Evolutionary conservation across 2,888 invertebrate genomes (phyloP).

Genomic region (Lochmaea crataegi): DNA sequence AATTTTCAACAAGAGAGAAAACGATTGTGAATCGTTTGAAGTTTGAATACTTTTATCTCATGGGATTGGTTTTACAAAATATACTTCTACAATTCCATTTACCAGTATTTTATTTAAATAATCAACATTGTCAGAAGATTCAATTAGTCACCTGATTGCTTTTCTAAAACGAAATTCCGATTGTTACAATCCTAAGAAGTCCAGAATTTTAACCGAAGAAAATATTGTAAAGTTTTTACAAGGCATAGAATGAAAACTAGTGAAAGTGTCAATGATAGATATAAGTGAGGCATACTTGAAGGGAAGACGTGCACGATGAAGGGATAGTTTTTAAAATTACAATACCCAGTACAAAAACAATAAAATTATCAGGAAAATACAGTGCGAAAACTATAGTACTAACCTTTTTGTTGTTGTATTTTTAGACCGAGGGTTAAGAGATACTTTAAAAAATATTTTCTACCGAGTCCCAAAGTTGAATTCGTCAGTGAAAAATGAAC

Average conservation of each 20-base stretch:
- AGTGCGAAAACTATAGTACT: too few relatives aligned
- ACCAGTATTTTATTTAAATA: background rate
- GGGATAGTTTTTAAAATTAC: too few relatives aligned
- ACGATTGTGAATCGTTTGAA: conserved; percentile 16
- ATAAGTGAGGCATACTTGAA: background rate
- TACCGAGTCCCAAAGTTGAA: background rate
- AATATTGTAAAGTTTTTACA: too few relatives aligned
- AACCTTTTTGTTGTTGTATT: background rate
- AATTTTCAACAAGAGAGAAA: conserved; percentile 49
- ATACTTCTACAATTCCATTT: background rate
- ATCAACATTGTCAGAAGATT: too few relatives aligned
- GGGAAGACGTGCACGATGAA: background rate
- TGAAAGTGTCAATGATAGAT: background rate
- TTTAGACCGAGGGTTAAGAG: background rate
- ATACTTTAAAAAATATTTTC: background rate
- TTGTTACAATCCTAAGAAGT: too few relatives aligned
- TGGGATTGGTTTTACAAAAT: background rate
- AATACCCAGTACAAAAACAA: too few relatives aligned
- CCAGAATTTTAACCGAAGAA: too few relatives aligned
- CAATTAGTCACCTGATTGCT: too few relatives aligned
- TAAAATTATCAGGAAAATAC: background rate
- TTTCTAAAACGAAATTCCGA: too few relatives aligned
- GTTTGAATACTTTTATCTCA: background rate
- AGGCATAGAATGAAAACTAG: too few relatives aligned
- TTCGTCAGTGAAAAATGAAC: conserved; percentile 2